Evolutionary conservation across 2,888 invertebrate genomes (phyloP).

Genomic region (Aquatica leii): DNA sequence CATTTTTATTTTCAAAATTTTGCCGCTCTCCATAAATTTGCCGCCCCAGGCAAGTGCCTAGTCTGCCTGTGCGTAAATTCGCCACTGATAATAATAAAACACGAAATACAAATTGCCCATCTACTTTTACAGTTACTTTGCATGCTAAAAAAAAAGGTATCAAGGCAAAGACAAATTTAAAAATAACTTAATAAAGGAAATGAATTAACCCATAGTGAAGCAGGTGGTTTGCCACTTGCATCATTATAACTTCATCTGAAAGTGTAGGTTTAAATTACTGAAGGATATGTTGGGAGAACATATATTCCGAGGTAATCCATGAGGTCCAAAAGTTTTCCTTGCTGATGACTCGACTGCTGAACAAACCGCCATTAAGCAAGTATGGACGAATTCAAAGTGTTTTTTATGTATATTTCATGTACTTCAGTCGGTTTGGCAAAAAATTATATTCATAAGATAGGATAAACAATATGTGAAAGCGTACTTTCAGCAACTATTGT

Average conservation of each 20-base stretch:
- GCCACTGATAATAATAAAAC: no score
- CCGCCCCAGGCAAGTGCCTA: no score
- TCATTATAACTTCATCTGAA: conserved; percentile 13
- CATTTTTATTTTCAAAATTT: no score
- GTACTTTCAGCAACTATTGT: not conserved
- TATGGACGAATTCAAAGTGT: conserved; percentile 17
- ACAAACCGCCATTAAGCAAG: conserved; percentile 1
- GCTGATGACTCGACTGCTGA: conserved; percentile 18
- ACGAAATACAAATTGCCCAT: no score
- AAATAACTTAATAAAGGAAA: no score
- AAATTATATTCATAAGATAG: conserved; percentile 12
- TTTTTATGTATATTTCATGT: conserved; percentile 25
- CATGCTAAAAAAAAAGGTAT: no score
- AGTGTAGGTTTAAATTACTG: conserved; percentile 13
- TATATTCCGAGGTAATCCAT: conserved; percentile 4
- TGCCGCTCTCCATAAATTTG: no score
- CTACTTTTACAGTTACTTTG: no score
- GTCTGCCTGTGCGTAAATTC: no score
- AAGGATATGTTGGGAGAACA: conserved; percentile 10
- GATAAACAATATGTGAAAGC: not conserved
- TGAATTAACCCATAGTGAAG: conserved; percentile 14
- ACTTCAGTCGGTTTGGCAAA: conserved; percentile 23
- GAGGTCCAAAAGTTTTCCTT: conserved; percentile 23
- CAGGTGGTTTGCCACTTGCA: conserved; percentile 6
- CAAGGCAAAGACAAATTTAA: no score